These are phyloP conservation scores for Chrysemys picta DNA, from an alignment of 2,113 vertebrate genomes.

Conservation along the genomic window DNA sequence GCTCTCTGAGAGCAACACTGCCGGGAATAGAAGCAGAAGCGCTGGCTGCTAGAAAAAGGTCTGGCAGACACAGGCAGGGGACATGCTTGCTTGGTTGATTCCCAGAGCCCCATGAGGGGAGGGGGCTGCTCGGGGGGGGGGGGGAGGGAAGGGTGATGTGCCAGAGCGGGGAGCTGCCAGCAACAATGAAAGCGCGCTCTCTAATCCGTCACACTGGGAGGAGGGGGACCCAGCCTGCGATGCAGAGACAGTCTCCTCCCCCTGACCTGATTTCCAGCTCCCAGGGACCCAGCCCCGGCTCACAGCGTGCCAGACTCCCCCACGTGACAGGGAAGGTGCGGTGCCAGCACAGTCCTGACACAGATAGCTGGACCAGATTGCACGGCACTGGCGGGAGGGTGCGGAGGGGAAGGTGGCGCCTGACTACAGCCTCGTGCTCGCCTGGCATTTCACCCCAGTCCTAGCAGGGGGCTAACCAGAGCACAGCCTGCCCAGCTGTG, in stretches of 20 bases:
- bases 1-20: too few relatives aligned
- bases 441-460: background rate
- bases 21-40: background rate
- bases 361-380: background rate
- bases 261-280: slow-evolving; percentile 12
- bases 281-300: background rate
- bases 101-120: background rate
- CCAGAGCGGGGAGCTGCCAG: background rate
- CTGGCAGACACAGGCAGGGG: background rate
- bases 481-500: background rate
- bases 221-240: background rate
- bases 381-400: background rate
- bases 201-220: background rate
- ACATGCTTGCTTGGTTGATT: background rate
- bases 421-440: too few relatives aligned
- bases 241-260: background rate
- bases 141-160: background rate
- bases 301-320: background rate
- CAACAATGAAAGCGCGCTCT: background rate
- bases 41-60: background rate
- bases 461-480: too few relatives aligned
- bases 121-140: too few relatives aligned
- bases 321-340: background rate
- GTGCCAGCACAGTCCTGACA: background rate
- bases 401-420: background rate